Base-by-base conservation (phyloP, 1,140 invertebrate species). In the Ruditapes philippinarum region DNA sequence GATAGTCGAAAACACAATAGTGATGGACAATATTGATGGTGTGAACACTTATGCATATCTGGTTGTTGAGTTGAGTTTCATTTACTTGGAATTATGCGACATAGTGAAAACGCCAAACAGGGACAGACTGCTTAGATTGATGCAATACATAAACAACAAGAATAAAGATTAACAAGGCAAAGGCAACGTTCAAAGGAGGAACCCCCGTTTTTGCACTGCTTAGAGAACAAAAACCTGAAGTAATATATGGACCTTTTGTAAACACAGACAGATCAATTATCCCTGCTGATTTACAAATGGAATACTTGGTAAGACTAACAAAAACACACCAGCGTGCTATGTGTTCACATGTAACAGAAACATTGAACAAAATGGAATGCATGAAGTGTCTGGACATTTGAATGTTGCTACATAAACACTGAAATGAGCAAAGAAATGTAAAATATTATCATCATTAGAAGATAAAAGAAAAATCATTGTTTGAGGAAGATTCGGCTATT, bases 111-210 rank as follows among this genome's bases (percentile, higher is more conserved):
- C 54, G 14, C 89, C 91, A 60, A 78, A 90, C n/a, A 49, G 85
- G 36, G 36, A 83, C 25, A 78, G 91, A 74, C 57, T 88, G 45
- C 42, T 90, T 19, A 9, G 40, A 7, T 33, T 83, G 12, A 25
- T 91, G 38, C 90, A 91, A 89, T 62, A 89, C 22, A 31, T 86
- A 25, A 90, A 81, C 89, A 25, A 90, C 88, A 60, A n/a, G n/a
- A n/a, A n/a, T n/a, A n/a, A n/a, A n/a, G n/a, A n/a, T n/a, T n/a
- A n/a, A n/a, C n/a, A n/a, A 51, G 68, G 31, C 45, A 90, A 28
- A 91, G 89, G 14, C 84, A 90, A 31, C 22, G 80, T 11, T 91
- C 91, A 2, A 80, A 80, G n/a, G 54, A 80, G 11, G 78, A 54
- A 33, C 11, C 57, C 14, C 54, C 22, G 9, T 54, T 22, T 80